These are phyloP conservation scores for Monoplex corrugatus DNA, from an alignment of 2,888 invertebrate species.

Conservation along the genomic window DNA sequence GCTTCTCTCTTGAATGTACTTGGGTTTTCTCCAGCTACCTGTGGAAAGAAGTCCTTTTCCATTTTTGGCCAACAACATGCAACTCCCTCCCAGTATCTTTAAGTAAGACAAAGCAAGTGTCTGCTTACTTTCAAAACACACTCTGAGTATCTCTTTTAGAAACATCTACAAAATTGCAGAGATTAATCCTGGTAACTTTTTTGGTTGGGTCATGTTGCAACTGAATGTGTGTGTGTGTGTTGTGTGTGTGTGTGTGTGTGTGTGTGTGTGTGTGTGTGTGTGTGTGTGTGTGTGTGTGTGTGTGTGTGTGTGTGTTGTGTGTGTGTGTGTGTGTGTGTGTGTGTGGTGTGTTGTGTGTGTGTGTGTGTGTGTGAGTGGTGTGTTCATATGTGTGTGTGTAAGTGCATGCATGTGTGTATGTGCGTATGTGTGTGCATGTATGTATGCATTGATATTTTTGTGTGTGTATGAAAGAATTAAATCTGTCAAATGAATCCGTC, in stretches of 20 bases:
- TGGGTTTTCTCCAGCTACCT: too few relatives aligned
- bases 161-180: too few relatives aligned
- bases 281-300: slow-evolving; percentile 23
- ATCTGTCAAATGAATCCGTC: too few relatives aligned
- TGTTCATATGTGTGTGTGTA: slow-evolving; percentile 68
- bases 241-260: background rate
- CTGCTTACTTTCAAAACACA: too few relatives aligned
- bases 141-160: too few relatives aligned
- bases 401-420: background rate
- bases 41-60: too few relatives aligned
- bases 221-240: background rate
- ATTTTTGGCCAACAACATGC: too few relatives aligned
- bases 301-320: background rate
- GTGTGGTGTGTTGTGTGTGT: background rate
- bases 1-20: too few relatives aligned
- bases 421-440: background rate
- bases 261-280: background rate
- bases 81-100: too few relatives aligned
- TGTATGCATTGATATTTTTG: background rate
- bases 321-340: background rate
- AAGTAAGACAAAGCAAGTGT: too few relatives aligned
- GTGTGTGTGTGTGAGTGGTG: slow-evolving; percentile 14
- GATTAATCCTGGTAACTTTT: too few relatives aligned
- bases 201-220: background rate
- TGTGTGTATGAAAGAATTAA: too few relatives aligned